Evolutionary conservation across 2,797 vertebrate species (phyloP), one percentile per base, ranked within the genome.

Genomic region (Gila robusta): DNA sequence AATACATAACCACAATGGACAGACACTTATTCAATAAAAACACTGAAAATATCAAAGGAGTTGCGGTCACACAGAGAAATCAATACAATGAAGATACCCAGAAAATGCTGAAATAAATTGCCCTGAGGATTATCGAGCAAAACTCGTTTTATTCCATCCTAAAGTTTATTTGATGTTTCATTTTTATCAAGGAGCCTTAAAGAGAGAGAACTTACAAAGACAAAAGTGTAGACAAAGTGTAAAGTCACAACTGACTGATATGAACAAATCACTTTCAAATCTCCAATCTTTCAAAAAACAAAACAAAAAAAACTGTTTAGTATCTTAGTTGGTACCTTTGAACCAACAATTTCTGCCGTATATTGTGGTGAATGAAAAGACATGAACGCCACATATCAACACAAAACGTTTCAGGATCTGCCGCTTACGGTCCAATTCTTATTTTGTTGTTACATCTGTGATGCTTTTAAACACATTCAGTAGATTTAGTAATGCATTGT

Each of bases 1-100:
- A 80, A 80, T 80, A 70, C 76, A 85, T 86, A 35, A 70, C 69
- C 41, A 16, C 5, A 44, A 79, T 28, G 35, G 10, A 59, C 56
- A 80, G 66, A 47, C 59, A 32, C 72, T 74, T 8, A 32, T 28
- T 52, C 28, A 81, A 70, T 81, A 49, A 69, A 62, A 81, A 23
- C 79, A 14, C 19, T 67, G 39, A 32, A 76, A 52, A 69, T 49
- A 49, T 66, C 64, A 69, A 66, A 81, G 54, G 23, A 41, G 28
- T 35, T 69, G 44, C 6, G 6, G 77, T 41, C 56, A 62, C 54
- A 79, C 7, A 5, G 77, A 41, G 37, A 39, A 41, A 69, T 81
- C 79, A 67, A 69, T 69, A 37, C 21, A 49, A 81, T 80, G n/a
- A 80, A 67, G 79, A 67, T 66, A 64, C 16, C 14, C 39, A 47